Evolutionary conservation across 2,797 vertebrate genomes (phyloP), one percentile per base, ranked within the genome.

Genomic region (Australoheros facetus): DNA sequence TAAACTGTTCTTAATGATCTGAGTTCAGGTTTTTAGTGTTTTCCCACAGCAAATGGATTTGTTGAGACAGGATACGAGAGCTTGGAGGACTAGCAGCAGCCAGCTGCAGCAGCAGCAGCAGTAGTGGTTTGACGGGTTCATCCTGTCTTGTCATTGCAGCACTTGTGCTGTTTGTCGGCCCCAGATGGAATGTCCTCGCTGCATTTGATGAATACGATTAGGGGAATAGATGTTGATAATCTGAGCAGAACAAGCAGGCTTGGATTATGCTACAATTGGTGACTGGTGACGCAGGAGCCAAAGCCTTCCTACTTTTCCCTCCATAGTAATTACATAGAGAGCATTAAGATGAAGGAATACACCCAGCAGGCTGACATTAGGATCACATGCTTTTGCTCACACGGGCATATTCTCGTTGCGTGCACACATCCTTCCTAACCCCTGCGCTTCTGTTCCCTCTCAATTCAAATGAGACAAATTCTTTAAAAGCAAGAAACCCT

Each of bases 151-250:
- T 85, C 78, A 19, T 71, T 39, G 70, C 85, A 42, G 75, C 53
- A 1, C 51, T 55, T 11, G 7, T 1, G 80, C 75, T 79, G 86
- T 78, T 81, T 71, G 48, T 75, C 10, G 75, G 34, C 74, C 92
- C 76, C 91, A 92, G 90, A 93, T 91, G 90, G 91, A 91, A 91
- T 89, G 89, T 90, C 85, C 85, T 88, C 77, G 5, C 81, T 14
- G 76, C 54, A 10, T 82, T 91, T 66, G 75, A 75, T 17, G 79
- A 88, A 85, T 84, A 71, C 77, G 92, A 95, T 95, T 94, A 93
- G 83, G 78, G 85, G 32, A 88, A 84, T 89, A 85, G 85, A 93
- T 86, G 92, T 91, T 88, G 82, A 89, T 95, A 94, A 95, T 94
- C 94, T 94, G 88, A 57, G 71, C 82, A 70, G 90, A 91, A 93